Evolutionary conservation across 2,113 vertebrate genomes (phyloP).

Genomic region (Motacilla tschutschensis): DNA sequence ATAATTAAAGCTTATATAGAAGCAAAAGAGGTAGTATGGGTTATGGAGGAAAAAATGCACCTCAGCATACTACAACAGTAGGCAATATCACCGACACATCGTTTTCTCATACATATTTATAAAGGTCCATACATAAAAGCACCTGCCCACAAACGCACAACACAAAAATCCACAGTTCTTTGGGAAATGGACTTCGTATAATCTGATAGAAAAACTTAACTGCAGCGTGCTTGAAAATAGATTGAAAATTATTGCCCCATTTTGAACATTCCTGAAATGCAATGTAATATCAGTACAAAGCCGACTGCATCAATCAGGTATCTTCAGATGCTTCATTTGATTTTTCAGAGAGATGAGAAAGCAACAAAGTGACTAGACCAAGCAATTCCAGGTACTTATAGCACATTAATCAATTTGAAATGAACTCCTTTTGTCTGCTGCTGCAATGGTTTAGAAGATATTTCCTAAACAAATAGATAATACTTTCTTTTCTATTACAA

Average conservation of each 20-base stretch:
- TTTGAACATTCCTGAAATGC: slow-evolving; percentile 60
- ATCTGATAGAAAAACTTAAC: slow-evolving; percentile 31
- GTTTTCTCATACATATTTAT: neutral
- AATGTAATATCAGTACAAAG: slow-evolving; percentile 50
- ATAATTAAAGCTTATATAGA: neutral
- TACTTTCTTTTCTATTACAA: slow-evolving; percentile 58
- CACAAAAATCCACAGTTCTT: neutral
- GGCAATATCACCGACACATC: neutral
- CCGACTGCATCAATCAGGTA: slow-evolving; percentile 66
- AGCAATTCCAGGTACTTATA: slow-evolving; percentile 70
- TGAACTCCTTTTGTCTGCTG: slow-evolving; percentile 65
- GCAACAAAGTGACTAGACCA: slow-evolving; percentile 59
- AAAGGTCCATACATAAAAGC: neutral
- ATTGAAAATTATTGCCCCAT: slow-evolving; percentile 41
- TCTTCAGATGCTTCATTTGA: slow-evolving; percentile 70
- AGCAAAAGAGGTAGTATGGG: neutral
- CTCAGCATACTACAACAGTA: neutral
- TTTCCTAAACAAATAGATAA: slow-evolving; percentile 66
- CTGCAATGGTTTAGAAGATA: slow-evolving; percentile 60
- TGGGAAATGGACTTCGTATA: neutral
- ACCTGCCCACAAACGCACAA: slow-evolving; percentile 1
- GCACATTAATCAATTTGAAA: slow-evolving; percentile 69
- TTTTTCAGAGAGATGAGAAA: slow-evolving; percentile 71
- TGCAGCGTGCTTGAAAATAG: slow-evolving; percentile 44
- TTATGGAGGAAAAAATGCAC: neutral